phyloP scores from a whole-genome alignment of 1,140 invertebrate species.

The Bombus waltoni region DNA sequence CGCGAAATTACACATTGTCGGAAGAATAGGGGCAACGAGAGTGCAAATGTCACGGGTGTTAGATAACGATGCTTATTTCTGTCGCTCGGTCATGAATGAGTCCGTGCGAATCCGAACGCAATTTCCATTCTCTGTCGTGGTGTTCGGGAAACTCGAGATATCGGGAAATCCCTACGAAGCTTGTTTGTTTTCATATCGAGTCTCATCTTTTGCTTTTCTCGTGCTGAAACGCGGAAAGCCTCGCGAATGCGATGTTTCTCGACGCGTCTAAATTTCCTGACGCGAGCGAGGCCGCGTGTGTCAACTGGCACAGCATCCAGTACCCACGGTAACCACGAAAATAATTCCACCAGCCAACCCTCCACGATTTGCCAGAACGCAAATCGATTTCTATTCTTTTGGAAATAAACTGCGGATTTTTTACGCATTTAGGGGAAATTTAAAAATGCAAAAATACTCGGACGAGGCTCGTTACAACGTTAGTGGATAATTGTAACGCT shows the following conservation, averaged over 20 bases:
- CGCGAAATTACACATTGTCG: too few species aligned
- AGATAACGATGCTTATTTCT: neutral
- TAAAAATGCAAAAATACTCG: too few species aligned
- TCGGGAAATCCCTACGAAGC: neutral
- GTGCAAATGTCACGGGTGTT: too few species aligned
- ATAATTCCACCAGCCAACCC: neutral
- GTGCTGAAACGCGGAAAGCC: neutral
- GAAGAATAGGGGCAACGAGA: too few species aligned
- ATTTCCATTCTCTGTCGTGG: neutral
- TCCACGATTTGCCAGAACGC: too few species aligned
- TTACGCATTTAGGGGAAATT: too few species aligned
- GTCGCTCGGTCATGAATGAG: neutral
- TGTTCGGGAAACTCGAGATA: neutral
- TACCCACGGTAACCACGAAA: conserved; percentile 15
- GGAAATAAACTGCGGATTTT: too few species aligned
- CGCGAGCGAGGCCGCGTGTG: neutral
- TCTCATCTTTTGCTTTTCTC: neutral
- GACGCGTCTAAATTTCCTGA: conserved; percentile 9
- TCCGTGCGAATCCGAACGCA: neutral
- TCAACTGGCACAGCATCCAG: neutral
- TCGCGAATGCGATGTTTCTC: neutral
- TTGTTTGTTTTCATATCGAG: neutral
- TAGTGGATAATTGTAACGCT: too few species aligned
- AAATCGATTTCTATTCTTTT: too few species aligned
- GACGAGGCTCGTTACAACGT: too few species aligned